Evolutionary conservation across 2,113 vertebrate species (phyloP).

Genomic region (Colius striatus): DNA sequence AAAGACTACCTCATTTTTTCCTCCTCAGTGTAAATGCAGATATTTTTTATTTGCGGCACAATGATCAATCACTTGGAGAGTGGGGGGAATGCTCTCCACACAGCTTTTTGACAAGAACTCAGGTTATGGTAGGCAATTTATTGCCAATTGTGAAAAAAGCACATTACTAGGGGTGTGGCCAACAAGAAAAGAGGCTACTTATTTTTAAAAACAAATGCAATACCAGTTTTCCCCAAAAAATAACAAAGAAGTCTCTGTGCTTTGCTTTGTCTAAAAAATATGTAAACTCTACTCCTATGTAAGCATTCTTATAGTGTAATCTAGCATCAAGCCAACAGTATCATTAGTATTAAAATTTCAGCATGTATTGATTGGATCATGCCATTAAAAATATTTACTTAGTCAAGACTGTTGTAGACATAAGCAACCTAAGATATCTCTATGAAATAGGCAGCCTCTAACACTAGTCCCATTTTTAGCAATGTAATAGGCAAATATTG

Average conservation of each 20-base stretch:
- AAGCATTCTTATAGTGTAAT: not conserved
- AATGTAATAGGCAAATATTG: not conserved
- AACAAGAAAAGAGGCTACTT: not conserved
- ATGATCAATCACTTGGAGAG: not conserved
- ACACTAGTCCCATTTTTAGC: not conserved
- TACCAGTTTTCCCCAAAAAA: not conserved
- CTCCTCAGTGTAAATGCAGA: not conserved
- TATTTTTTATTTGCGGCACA: not conserved
- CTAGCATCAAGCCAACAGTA: not conserved
- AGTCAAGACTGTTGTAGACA: too few relatives aligned
- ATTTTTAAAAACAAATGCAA: not conserved
- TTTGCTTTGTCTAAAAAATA: not conserved
- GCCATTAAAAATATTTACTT: not conserved
- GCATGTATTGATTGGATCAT: not conserved
- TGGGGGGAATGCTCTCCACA: too few relatives aligned
- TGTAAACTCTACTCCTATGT: not conserved
- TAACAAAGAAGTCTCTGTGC: not conserved
- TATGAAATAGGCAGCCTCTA: not conserved
- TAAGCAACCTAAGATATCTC: not conserved
- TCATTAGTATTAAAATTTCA: not conserved
- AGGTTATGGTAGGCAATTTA: not conserved
- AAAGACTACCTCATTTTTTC: not conserved
- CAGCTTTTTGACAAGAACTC: not conserved
- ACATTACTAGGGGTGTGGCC: not conserved
- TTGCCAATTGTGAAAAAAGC: not conserved